Conservation (phyloP, 2,113 vertebrate species). For the Cranoglanis bouderius region DNA sequence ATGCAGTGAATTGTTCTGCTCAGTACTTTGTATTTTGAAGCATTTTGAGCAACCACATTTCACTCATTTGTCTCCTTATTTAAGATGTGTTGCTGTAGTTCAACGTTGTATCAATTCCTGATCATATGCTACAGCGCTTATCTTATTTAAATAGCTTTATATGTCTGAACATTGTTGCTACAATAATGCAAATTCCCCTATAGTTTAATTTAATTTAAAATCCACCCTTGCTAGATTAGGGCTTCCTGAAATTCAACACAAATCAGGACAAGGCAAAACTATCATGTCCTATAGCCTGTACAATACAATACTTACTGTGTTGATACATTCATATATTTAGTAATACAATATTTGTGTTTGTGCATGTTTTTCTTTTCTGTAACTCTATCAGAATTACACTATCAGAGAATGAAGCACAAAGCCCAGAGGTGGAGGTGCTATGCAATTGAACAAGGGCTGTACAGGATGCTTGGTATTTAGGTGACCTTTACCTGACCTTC, state of each 20-base stretch:
- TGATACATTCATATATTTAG: not conserved
- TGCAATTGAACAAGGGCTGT: not conserved
- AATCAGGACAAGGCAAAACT: not conserved
- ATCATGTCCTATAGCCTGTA: not conserved
- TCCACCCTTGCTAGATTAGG: not conserved
- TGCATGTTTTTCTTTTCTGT: not conserved
- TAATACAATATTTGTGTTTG: not conserved
- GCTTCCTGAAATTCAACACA: not conserved
- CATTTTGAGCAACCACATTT: not conserved
- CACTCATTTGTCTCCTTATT: not conserved
- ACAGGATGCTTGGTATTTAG: constrained; percentile 18
- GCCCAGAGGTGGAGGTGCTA: not conserved
- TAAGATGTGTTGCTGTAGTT: not conserved
- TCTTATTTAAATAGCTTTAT: not conserved
- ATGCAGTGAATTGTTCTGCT: not conserved
- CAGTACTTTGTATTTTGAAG: not conserved
- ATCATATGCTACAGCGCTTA: not conserved
- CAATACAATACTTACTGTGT: not conserved
- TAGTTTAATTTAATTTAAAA: not conserved
- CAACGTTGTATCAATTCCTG: not conserved
- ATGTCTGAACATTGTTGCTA: not conserved
- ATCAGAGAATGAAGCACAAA: constrained; percentile 4
- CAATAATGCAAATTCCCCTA: not conserved
- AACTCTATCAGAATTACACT: not conserved
- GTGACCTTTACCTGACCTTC: constrained; percentile 15